Conservation (phyloP, 2,888 invertebrate species). For the Drosophila recens region DNA sequence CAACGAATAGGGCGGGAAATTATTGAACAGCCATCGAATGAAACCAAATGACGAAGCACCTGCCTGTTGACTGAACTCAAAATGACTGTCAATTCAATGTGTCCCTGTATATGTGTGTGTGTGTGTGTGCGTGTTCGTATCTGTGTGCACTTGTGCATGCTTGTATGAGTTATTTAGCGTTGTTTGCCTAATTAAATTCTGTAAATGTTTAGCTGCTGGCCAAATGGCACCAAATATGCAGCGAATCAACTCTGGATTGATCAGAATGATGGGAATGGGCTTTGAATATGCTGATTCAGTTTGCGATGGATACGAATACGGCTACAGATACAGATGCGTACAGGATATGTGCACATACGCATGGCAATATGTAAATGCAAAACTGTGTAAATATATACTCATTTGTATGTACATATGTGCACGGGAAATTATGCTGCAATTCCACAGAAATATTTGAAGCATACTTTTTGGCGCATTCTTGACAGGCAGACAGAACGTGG, state of each 20-base stretch:
- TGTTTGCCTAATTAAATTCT: constrained; percentile 63
- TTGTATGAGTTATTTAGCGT: constrained; percentile 28
- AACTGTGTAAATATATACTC: not conserved
- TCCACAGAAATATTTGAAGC: constrained; percentile 4
- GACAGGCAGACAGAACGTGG: not conserved
- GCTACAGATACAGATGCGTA: not conserved
- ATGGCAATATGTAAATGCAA: constrained; percentile 14
- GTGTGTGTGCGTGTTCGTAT: not conserved
- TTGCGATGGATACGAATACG: constrained; percentile 1
- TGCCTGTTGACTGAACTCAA: constrained; percentile 36
- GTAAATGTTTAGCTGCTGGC: constrained; percentile 44
- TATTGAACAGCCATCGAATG: constrained; percentile 56
- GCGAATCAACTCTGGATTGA: not conserved
- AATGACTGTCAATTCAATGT: constrained; percentile 43
- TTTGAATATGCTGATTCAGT: constrained; percentile 7
- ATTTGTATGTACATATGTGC: not conserved
- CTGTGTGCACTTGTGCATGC: constrained; percentile 12
- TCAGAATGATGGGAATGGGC: not conserved
- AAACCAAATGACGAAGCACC: constrained; percentile 66
- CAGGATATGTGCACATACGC: not conserved
- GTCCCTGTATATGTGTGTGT: not conserved
- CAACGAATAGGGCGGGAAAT: constrained; percentile 28
- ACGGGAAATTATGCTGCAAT: constrained; percentile 6
- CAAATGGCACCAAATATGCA: constrained; percentile 38
- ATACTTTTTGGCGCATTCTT: not conserved